Conservation (phyloP, 2,888 invertebrate genomes). For the Philaethria dido region DNA sequence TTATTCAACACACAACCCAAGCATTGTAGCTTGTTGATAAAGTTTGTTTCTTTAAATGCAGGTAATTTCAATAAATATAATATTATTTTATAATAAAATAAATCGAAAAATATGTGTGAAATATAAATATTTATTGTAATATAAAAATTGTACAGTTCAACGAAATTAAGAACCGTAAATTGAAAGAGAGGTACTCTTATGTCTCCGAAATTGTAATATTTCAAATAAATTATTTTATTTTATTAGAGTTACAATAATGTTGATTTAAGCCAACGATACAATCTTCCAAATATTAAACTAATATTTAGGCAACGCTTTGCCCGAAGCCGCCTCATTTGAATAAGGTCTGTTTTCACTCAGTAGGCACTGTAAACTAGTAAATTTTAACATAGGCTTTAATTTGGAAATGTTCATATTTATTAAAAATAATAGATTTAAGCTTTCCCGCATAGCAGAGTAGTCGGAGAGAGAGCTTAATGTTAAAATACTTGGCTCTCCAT, state of each 20-base stretch:
- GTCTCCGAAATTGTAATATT: no score
- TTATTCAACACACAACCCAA: constrained; percentile 63
- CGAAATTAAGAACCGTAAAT: not conserved
- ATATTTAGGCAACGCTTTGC: constrained; percentile 84
- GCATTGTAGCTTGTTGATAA: constrained; percentile 48
- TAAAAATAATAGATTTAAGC: not conserved
- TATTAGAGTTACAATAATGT: constrained; percentile 57
- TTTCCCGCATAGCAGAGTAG: no score
- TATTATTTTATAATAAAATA: no score
- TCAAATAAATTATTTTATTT: not conserved
- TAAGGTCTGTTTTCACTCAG: constrained; percentile 69
- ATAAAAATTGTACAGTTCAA: not conserved
- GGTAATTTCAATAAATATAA: no score
- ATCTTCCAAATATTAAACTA: constrained; percentile 83
- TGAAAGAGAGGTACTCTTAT: no score
- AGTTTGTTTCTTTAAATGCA: not conserved
- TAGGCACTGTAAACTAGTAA: constrained; percentile 35
- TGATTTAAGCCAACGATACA: constrained; percentile 64
- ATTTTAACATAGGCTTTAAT: not conserved
- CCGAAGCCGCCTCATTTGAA: constrained; percentile 80
- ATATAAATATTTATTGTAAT: not conserved
- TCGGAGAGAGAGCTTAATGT: no score
- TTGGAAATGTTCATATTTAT: not conserved
- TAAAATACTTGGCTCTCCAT: no score
- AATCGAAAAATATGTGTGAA: no score